Conservation (phyloP, 2,888 invertebrate species). For the Chalcosyrphus nemorum region DNA sequence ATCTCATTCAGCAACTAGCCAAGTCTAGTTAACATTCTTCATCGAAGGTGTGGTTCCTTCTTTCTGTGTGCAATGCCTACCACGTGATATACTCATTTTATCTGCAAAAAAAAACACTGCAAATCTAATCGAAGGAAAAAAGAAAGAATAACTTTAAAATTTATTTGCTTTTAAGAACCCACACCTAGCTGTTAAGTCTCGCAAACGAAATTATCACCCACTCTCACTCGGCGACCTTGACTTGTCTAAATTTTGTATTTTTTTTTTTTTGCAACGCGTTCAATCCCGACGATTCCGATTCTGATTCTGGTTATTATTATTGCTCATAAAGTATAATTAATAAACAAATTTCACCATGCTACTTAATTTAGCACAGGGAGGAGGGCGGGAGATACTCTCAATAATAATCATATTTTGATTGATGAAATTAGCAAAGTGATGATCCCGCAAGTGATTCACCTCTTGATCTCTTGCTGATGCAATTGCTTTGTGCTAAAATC, state of each 20-base stretch:
- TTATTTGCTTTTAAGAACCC: neutral
- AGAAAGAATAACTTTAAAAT: neutral
- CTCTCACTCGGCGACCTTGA: conserved; percentile 23
- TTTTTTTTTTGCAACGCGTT: neutral
- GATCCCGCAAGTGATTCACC: neutral
- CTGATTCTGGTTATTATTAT: neutral
- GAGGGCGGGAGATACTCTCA: too few relatives aligned
- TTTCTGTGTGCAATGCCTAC: neutral
- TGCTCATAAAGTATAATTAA: neutral
- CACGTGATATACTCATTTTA: neutral
- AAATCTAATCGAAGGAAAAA: neutral
- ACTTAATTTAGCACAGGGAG: neutral
- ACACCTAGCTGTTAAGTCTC: neutral
- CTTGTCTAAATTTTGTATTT: neutral
- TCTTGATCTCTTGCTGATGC: conserved; percentile 2
- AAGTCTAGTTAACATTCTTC: neutral
- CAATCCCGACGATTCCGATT: neutral
- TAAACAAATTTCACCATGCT: conserved; percentile 5
- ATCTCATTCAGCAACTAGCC: too few relatives aligned
- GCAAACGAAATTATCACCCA: conserved; percentile 1
- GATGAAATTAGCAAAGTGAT: conserved; percentile 8
- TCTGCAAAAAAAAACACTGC: neutral
- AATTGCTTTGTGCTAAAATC: neutral
- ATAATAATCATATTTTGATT: conserved; percentile 31
- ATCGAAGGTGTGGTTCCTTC: neutral